Conservation (phyloP, 2,797 vertebrate species). For the Aplochiton taeniatus region DNA sequence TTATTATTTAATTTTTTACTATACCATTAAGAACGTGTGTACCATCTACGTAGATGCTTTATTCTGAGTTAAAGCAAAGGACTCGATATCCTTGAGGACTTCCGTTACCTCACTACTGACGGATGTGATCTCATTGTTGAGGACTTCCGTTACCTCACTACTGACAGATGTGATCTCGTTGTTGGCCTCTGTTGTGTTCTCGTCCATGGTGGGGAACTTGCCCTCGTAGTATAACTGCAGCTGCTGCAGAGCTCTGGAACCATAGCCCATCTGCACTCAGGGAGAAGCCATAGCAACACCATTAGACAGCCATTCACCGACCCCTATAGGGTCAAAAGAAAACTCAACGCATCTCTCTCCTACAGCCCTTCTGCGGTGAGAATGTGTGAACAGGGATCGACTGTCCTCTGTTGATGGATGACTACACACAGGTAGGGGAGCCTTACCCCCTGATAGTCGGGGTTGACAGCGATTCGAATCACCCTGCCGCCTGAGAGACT, state of each 20-base stretch:
- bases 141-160: conserved; percentile 82
- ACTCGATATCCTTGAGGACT: too few relatives aligned
- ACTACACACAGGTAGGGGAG: too few relatives aligned
- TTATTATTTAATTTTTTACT: too few relatives aligned
- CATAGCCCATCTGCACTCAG: conserved; percentile 90
- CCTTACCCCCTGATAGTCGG: conserved; percentile 95
- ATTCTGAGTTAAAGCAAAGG: too few relatives aligned
- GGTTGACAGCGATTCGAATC: conserved; percentile 94
- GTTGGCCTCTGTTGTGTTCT: conserved; percentile 67
- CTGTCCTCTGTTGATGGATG: too few relatives aligned
- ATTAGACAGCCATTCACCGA: not conserved
- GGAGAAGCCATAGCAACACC: conserved; percentile 8
- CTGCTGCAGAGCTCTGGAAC: conserved; percentile 87
- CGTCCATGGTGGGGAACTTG: conserved; percentile 89
- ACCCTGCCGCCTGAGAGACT: conserved; percentile 90
- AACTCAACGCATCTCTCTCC: not conserved
- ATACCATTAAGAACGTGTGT: too few relatives aligned
- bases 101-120: not conserved
- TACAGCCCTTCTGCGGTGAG: not conserved
- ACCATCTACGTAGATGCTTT: too few relatives aligned
- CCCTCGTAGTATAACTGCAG: conserved; percentile 96
- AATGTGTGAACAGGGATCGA: too few relatives aligned
- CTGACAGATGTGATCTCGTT: conserved; percentile 84
- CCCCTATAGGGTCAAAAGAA: not conserved
- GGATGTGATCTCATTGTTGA: not conserved